These are phyloP conservation scores for Agrilus planipennis DNA, from an alignment of 1,140 invertebrate species.

Conservation along the genomic window DNA sequence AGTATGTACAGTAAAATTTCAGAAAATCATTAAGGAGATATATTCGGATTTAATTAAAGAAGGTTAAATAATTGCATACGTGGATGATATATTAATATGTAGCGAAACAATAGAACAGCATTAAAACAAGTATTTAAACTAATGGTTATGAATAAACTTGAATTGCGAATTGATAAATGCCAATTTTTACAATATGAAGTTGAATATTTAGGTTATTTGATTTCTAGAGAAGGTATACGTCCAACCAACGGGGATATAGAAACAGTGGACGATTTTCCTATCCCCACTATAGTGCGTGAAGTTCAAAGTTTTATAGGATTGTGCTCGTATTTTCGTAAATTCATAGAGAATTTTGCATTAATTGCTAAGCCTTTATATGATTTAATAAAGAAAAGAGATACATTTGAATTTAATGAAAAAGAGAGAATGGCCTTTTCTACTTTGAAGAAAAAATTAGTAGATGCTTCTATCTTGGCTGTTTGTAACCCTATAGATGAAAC, in stretches of 20 bases:
- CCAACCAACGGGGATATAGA: no score
- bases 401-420: background rate
- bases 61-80: conserved; percentile 2
- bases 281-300: no score
- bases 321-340: conserved; percentile 27
- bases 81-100: conserved; percentile 10
- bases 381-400: conserved; percentile 14
- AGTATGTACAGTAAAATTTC: conserved; percentile 6
- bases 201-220: conserved; percentile 10
- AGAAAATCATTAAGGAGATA: conserved; percentile 6
- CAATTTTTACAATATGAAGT: conserved; percentile 8
- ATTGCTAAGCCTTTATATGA: conserved; percentile 23
- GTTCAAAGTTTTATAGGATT: conserved; percentile 27
- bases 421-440: background rate
- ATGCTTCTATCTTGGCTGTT: background rate
- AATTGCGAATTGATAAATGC: conserved; percentile 14
- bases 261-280: no score
- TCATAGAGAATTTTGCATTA: conserved; percentile 19
- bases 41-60: background rate
- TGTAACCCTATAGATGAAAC: conserved; percentile 8
- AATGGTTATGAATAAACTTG: conserved; percentile 8
- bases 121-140: conserved; percentile 8
- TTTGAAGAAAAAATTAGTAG: conserved; percentile 2
- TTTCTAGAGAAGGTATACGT: conserved; percentile 6
- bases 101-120: conserved; percentile 4